Base-by-base conservation (phyloP, 2,113 vertebrate species). In the Gobiocypris rarus region DNA sequence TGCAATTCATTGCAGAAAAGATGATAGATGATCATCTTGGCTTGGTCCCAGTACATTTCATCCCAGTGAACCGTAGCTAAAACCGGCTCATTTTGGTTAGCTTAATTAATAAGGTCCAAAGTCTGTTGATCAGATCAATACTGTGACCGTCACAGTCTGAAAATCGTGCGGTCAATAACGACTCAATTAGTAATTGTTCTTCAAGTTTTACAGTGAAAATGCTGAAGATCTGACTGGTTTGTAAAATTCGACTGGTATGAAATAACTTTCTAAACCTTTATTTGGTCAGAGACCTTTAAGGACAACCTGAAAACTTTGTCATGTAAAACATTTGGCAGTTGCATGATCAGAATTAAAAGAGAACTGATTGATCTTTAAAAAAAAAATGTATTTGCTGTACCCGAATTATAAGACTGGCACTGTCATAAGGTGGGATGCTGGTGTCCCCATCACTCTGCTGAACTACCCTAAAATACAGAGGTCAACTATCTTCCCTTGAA, bases 1-100 rank as follows among this genome's bases (percentile, higher is more conserved):
- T 75, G 73, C 48, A 75, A 75, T 75, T 26, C 73, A 54, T 28
- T 75, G 73, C 26, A 75, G 45, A 52, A 9, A 54, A 75, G 24
- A 54, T 10, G 45, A 75, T 75, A 10, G 15, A 75, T 31, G 26
- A 75, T 52, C 26, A 75, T 19, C 48, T 28, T 75, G 48, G 73
- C 48, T 75, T 31, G 48, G 73, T 31, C 73, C 73, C 48, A 75
- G 26, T 75, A 26, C 73, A 54, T 75, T 52, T 75, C 15, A 22
- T 75, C 73, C 3, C 1, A 19, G 4, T 54, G 22, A 52, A 28
- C 73, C 9, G 1, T 54, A 54, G 43, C 70, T 26, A 73, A 48
- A 73, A 73, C 2, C 11, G 3, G n/a, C n/a, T 73, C 22, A 48
- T 24, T 24, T 43, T 3, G n/a, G 43, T 48, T n/a, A 48, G n/a